These are phyloP conservation scores for Plebejus anna DNA, from an alignment of 2,888 invertebrate species.

Conservation along the genomic window DNA sequence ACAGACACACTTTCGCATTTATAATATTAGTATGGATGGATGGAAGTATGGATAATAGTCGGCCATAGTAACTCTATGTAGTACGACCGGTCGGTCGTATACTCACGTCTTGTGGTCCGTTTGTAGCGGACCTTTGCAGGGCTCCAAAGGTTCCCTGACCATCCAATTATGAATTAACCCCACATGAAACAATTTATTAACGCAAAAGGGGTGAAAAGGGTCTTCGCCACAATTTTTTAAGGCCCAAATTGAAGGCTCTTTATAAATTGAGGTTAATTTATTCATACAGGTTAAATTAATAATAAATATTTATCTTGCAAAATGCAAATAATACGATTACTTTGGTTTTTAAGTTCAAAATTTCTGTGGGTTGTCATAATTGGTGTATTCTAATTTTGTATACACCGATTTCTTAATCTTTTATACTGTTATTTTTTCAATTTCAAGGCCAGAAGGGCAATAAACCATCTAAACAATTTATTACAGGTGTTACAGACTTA, in stretches of 20 bases:
- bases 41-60: background rate
- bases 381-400: too few species aligned
- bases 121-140: background rate
- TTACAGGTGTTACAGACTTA: too few species aligned
- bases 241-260: constrained; percentile 6
- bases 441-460: too few species aligned
- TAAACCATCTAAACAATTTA: too few species aligned
- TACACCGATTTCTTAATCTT: too few species aligned
- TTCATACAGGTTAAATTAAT: background rate
- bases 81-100: background rate
- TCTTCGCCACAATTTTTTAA: constrained; percentile 11
- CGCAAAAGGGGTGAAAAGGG: constrained; percentile 24
- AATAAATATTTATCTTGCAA: background rate
- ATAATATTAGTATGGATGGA: too few species aligned
- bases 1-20: too few species aligned
- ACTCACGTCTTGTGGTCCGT: background rate
- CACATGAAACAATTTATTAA: constrained; percentile 27
- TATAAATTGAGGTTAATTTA: background rate
- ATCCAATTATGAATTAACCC: constrained; percentile 20
- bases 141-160: background rate
- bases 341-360: background rate
- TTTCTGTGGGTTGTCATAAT: too few species aligned
- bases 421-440: too few species aligned
- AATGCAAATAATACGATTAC: background rate
- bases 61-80: background rate